Conservation (phyloP, 2,113 vertebrate species). For the Rutilus rutilus region DNA sequence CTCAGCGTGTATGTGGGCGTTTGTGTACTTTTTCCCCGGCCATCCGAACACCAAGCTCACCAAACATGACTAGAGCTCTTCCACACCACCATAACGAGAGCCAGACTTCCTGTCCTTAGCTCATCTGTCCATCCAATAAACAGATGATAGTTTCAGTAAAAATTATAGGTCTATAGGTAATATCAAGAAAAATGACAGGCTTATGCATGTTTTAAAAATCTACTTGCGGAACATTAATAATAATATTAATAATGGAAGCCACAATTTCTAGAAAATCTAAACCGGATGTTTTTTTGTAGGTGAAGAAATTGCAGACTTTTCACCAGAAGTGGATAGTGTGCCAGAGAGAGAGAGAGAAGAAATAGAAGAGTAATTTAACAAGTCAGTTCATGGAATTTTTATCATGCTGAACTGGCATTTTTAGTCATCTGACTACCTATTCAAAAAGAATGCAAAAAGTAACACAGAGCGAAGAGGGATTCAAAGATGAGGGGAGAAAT, state of each 20-base stretch:
- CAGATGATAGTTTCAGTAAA: background rate
- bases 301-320: background rate
- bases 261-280: background rate
- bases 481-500: slow-evolving; percentile 25
- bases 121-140: slow-evolving; percentile 5
- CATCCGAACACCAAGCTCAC: slow-evolving; percentile 59
- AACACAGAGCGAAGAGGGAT: background rate
- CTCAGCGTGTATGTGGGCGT: slow-evolving; percentile 55
- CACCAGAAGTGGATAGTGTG: background rate
- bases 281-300: background rate
- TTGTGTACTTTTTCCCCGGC: slow-evolving; percentile 53
- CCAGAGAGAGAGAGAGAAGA: background rate
- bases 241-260: background rate
- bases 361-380: background rate
- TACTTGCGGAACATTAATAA: background rate
- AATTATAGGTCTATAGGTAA: background rate
- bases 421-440: background rate
- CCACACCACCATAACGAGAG: slow-evolving; percentile 29
- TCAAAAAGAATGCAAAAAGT: background rate
- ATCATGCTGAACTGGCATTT: background rate
- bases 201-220: background rate
- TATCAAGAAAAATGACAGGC: background rate
- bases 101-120: slow-evolving; percentile 6
- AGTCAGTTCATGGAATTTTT: background rate
- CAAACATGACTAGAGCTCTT: slow-evolving; percentile 38